Conservation (phyloP, 2,888 invertebrate species). For the Leptarthrus brevirostris region DNA sequence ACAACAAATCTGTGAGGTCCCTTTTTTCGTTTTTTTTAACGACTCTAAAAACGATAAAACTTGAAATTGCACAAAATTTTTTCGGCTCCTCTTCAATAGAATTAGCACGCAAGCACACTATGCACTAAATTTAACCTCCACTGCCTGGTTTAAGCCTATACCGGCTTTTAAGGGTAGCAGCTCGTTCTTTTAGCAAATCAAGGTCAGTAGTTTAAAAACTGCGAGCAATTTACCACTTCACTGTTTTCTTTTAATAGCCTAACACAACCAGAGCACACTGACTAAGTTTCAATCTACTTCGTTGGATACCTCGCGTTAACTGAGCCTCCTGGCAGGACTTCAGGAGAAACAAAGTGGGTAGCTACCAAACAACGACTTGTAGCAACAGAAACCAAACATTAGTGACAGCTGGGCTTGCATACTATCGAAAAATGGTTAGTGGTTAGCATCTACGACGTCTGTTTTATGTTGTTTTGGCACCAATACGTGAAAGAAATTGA, state of each 20-base stretch:
- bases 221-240: too few species aligned
- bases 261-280: too few species aligned
- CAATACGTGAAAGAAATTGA: too few species aligned
- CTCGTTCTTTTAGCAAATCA: not conserved
- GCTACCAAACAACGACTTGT: constrained; percentile 11
- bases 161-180: not conserved
- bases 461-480: too few species aligned
- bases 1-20: too few species aligned
- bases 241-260: too few species aligned
- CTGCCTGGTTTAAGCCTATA: too few species aligned
- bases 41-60: not conserved
- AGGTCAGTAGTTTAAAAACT: not conserved
- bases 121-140: too few species aligned
- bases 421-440: not conserved
- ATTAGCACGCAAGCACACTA: too few species aligned
- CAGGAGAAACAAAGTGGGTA: not conserved
- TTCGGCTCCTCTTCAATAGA: too few species aligned
- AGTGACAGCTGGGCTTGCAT: not conserved
- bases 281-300: not conserved
- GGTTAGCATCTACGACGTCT: too few species aligned
- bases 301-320: constrained; percentile 11
- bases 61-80: too few species aligned
- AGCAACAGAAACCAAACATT: constrained; percentile 21
- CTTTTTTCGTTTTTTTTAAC: not conserved
- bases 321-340: not conserved